Base-by-base conservation (phyloP, 2,113 vertebrate genomes). In the Danionella cerebrum region DNA sequence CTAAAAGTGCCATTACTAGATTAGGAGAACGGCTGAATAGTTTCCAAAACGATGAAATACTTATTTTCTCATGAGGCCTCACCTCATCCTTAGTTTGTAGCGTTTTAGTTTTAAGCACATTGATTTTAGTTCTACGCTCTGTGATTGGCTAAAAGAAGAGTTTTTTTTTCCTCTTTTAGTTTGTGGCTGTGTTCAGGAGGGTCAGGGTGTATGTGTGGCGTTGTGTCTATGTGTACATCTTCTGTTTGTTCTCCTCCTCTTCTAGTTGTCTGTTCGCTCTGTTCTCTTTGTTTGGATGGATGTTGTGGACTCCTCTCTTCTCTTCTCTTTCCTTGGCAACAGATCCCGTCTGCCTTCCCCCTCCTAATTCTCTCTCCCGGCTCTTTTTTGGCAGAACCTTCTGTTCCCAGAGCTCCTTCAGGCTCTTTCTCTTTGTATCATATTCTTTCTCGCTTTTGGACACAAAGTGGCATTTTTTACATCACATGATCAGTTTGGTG, bases 231-330 rank as follows among this genome's bases (percentile, higher is more conserved):
- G 5, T 72, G 63, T 39, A 12, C 62, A 35, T 72, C 33, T 24
- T 78, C 73, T 76, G 71, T 62, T 13, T 79, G 77, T 78, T 71
- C 72, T 70, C 77, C 75, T 80, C 80, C 75, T 84, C 81, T 77
- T 79, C 67, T 53, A 70, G 70, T 67, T 22, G 47, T 65, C 70
- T 73, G 71, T 69, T 70, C 57, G 54, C 71, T 76, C 68, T 77
- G 72, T 69, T 45, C 22, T 64, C 50, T 63, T 69, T 79, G 58
- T 81, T 69, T 80, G 64, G 68, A 75, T 76, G 69, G 68, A 73
- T 62, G 63, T 51, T 31, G 65, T 70, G 57, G 29, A 60, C 42
- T 58, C 35, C 51, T 57, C 53, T 36, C 33, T 57, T 36, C 35
- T 42, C 44, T 60, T 60, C 12, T n/a, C 55, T 60, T 42, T 36